These are phyloP conservation scores for Pogonomyrmex californicus DNA, from an alignment of 1,140 invertebrate genomes.

Conservation along the genomic window DNA sequence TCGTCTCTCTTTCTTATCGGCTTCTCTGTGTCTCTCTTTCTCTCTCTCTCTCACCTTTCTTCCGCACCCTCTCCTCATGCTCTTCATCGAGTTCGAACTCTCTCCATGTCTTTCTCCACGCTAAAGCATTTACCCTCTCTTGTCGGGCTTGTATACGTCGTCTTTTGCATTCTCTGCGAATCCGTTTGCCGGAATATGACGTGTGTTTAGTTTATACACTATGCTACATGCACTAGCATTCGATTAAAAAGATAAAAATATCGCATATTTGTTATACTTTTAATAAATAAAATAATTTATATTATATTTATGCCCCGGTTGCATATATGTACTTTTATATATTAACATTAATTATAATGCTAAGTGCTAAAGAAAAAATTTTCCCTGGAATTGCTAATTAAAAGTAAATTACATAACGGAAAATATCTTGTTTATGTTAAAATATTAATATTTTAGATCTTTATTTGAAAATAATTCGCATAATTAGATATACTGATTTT, in stretches of 20 bases:
- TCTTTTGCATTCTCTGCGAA: constrained; percentile 5
- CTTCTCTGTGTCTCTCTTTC: neutral
- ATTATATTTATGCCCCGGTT: neutral
- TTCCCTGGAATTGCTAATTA: neutral
- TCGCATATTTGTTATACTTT: neutral
- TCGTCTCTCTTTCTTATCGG: neutral
- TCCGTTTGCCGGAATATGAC: neutral
- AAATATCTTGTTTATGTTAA: neutral
- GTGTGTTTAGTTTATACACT: neutral
- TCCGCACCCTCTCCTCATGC: neutral
- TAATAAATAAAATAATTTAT: neutral
- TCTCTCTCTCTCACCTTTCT: neutral
- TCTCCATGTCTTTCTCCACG: neutral
- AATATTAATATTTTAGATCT: neutral
- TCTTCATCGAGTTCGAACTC: constrained; percentile 1
- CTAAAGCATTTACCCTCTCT: constrained; percentile 7
- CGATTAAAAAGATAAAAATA: neutral
- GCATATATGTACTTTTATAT: neutral
- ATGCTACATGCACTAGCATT: neutral
- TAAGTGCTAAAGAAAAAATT: neutral
- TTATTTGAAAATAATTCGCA: constrained; percentile 8
- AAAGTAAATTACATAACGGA: neutral
- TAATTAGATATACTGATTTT: neutral
- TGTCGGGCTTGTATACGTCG: neutral
- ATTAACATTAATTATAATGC: neutral